Evolutionary conservation across 1,140 invertebrate genomes (phyloP).

Genomic region (Psix sp.): DNA sequence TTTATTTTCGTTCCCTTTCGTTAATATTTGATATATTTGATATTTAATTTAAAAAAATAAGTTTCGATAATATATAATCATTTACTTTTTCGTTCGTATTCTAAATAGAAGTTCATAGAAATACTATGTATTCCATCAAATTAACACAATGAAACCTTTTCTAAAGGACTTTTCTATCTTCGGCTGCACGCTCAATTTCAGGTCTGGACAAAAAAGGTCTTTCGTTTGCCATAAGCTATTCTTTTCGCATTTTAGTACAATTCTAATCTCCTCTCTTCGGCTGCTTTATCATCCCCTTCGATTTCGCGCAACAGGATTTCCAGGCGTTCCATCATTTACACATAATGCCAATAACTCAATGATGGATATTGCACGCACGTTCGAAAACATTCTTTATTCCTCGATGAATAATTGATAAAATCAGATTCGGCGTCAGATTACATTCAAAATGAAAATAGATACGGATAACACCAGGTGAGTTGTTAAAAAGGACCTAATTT

Average conservation of each 20-base stretch:
- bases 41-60: too few relatives aligned
- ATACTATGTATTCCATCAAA: slow-evolving; percentile 19
- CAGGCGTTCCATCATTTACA: slow-evolving; percentile 45
- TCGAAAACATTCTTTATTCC: slow-evolving; percentile 34
- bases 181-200: slow-evolving; percentile 46
- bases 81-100: too few relatives aligned
- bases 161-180: slow-evolving; percentile 17
- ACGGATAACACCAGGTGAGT: background rate
- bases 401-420: slow-evolving; percentile 35
- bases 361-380: slow-evolving; percentile 37
- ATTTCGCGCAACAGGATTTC: slow-evolving; percentile 25
- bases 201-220: slow-evolving; percentile 5
- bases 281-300: slow-evolving; percentile 36
- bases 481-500: slow-evolving; percentile 3
- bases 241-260: slow-evolving; percentile 45
- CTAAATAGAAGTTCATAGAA: too few relatives aligned
- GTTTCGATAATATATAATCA: too few relatives aligned
- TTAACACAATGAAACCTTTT: slow-evolving; percentile 10
- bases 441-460: slow-evolving; percentile 10
- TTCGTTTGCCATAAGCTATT: slow-evolving; percentile 38
- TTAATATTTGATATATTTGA: too few relatives aligned
- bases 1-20: too few relatives aligned
- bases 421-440: slow-evolving; percentile 25
- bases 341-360: slow-evolving; percentile 48
- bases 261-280: slow-evolving; percentile 49